These are phyloP conservation scores for Cosmopolites sordidus DNA, from an alignment of 2,888 invertebrate species.

Conservation along the genomic window DNA sequence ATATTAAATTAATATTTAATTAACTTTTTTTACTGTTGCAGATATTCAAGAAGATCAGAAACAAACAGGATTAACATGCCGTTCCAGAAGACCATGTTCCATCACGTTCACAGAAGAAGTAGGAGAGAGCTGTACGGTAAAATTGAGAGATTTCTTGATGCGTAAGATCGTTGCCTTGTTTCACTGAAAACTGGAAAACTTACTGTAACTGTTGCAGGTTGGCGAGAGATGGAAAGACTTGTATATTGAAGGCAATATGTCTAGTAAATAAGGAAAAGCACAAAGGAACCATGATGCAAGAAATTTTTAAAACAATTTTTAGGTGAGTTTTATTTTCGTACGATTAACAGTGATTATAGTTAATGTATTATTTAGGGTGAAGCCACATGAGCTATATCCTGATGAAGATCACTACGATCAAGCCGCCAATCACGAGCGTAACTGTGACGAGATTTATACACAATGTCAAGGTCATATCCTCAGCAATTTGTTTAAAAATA, in stretches of 20 bases:
- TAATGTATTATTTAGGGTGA: slow-evolving; percentile 55
- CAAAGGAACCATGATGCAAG: slow-evolving; percentile 60
- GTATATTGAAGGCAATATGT: slow-evolving; percentile 64
- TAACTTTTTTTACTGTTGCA: no score
- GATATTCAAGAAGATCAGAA: no score
- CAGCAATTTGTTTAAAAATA: slow-evolving; percentile 29
- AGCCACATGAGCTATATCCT: slow-evolving; percentile 42
- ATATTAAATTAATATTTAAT: no score
- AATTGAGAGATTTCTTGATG: slow-evolving; percentile 57
- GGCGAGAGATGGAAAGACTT: slow-evolving; percentile 54
- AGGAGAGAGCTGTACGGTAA: slow-evolving; percentile 60
- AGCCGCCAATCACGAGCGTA: slow-evolving; percentile 41
- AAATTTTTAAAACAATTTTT: slow-evolving; percentile 62
- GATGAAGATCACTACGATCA: slow-evolving; percentile 48
- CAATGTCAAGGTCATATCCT: slow-evolving; percentile 43
- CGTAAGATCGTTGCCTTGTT: slow-evolving; percentile 50
- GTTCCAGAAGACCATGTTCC: slow-evolving; percentile 32
- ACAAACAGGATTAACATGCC: no score
- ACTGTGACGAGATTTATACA: slow-evolving; percentile 49
- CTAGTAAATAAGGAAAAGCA: slow-evolving; percentile 53
- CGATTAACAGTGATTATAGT: no score
- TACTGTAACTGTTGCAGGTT: slow-evolving; percentile 37
- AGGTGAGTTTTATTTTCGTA: slow-evolving; percentile 55
- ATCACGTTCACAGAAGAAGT: slow-evolving; percentile 56
- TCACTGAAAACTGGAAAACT: background rate